Evolutionary conservation across 2,888 invertebrate genomes (phyloP).

Genomic region (Lacanobia wlatinum): DNA sequence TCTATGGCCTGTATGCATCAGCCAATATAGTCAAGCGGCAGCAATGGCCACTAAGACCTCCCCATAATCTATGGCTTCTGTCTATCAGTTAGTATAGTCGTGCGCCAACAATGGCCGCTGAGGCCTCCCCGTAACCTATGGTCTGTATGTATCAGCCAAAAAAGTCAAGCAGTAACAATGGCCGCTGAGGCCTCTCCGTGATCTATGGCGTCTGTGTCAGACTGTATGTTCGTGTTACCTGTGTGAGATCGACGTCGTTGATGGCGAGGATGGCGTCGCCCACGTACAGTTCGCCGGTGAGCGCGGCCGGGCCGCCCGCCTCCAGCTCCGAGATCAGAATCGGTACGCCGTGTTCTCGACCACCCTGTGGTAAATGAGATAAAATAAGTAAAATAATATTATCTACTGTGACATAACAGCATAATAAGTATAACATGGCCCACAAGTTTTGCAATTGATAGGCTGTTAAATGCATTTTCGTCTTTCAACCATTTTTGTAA

Average conservation of each 20-base stretch:
- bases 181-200: not conserved
- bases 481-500: no score
- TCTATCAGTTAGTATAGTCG: no score
- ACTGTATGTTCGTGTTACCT: slow-evolving; percentile 80
- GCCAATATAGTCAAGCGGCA: not conserved
- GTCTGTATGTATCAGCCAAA: no score
- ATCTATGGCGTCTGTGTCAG: not conserved
- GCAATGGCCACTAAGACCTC: no score
- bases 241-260: slow-evolving; percentile 94
- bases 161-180: no score
- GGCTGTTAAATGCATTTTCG: no score
- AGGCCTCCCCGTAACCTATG: no score
- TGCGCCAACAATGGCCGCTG: not conserved
- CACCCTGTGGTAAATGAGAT: slow-evolving; percentile 91
- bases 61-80: no score
- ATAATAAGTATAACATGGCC: no score
- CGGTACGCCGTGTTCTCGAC: slow-evolving; percentile 96
- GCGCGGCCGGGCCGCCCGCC: slow-evolving; percentile 94
- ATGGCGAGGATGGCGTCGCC: slow-evolving; percentile 96
- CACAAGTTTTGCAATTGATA: not conserved
- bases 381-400: not conserved
- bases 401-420: not conserved
- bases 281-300: slow-evolving; percentile 93
- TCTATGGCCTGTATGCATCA: no score
- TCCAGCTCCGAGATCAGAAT: slow-evolving; percentile 96